These are phyloP conservation scores for Hestina assimilis DNA, from an alignment of 1,140 invertebrate genomes.

Conservation along the genomic window DNA sequence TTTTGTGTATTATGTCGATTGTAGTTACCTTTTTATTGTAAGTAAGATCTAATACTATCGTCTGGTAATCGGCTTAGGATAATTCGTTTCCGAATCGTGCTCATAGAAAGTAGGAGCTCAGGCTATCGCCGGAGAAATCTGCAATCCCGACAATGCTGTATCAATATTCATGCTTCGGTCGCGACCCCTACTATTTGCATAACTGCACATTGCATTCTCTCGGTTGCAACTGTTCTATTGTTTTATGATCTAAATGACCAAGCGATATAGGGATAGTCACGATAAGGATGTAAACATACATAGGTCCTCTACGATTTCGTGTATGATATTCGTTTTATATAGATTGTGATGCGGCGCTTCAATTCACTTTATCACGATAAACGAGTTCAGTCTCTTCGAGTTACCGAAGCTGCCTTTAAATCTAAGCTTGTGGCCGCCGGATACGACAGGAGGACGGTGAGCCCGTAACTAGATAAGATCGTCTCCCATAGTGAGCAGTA, in stretches of 20 bases:
- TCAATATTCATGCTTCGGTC: slow-evolving; percentile 76
- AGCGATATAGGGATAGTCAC: slow-evolving; percentile 66
- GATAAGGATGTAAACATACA: slow-evolving; percentile 61
- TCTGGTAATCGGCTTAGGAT: slow-evolving; percentile 60
- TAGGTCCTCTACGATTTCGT: slow-evolving; percentile 31
- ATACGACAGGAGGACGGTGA: slow-evolving; percentile 23
- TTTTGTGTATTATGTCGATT: slow-evolving; percentile 8
- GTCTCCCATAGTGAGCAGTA: slow-evolving; percentile 21
- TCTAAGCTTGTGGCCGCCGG: slow-evolving; percentile 19
- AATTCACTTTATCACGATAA: slow-evolving; percentile 21
- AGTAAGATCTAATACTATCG: slow-evolving; percentile 40
- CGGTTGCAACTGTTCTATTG: slow-evolving; percentile 71
- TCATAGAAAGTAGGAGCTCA: slow-evolving; percentile 58
- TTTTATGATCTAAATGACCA: slow-evolving; percentile 77
- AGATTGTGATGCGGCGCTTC: slow-evolving; percentile 19
- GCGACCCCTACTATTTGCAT: slow-evolving; percentile 73
- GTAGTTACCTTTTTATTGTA: slow-evolving; percentile 18
- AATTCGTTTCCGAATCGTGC: slow-evolving; percentile 70
- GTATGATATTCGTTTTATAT: slow-evolving; percentile 24
- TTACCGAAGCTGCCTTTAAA: slow-evolving; percentile 24
- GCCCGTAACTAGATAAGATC: slow-evolving; percentile 21
- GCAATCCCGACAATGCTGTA: slow-evolving; percentile 73
- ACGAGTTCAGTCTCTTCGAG: slow-evolving; percentile 11
- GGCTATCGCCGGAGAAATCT: slow-evolving; percentile 63
- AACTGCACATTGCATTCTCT: slow-evolving; percentile 70